Conservation (phyloP, 2,888 invertebrate species). For the Sylvicola cinctus region DNA sequence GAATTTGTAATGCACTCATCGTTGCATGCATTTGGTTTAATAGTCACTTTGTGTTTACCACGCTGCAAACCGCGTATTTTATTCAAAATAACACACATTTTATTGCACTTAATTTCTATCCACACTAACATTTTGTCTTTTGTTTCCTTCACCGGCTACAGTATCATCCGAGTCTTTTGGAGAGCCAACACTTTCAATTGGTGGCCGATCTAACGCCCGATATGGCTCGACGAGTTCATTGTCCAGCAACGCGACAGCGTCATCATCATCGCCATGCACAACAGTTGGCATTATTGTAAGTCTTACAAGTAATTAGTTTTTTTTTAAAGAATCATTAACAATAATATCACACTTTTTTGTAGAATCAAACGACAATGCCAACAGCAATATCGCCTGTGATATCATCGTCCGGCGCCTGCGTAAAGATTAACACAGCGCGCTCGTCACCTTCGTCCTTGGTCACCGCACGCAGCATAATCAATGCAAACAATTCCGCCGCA, state of each 20-base stretch:
- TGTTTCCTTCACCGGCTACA: constrained; percentile 10
- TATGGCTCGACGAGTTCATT: constrained; percentile 30
- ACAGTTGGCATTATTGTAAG: constrained; percentile 4
- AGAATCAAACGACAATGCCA: constrained; percentile 18
- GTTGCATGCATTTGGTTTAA: too few relatives aligned
- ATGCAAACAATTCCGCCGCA: too few relatives aligned
- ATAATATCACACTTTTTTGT: constrained; percentile 9
- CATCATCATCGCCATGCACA: constrained; percentile 24
- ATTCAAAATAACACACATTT: too few relatives aligned
- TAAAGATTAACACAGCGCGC: constrained; percentile 13
- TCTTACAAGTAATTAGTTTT: too few relatives aligned
- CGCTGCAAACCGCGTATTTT: too few relatives aligned
- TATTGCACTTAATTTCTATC: neutral
- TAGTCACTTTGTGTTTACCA: too few relatives aligned
- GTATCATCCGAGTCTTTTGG: constrained; percentile 13
- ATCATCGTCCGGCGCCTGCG: constrained; percentile 5
- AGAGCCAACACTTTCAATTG: constrained; percentile 18
- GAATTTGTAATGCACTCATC: too few relatives aligned
- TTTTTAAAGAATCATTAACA: constrained; percentile 7
- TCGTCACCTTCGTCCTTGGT: constrained; percentile 6
- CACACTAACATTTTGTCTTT: constrained; percentile 1
- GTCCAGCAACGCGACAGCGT: constrained; percentile 28
- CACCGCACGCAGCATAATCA: constrained; percentile 12
- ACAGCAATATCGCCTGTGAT: constrained; percentile 24
- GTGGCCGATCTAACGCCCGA: constrained; percentile 19